Evolutionary conservation across 2,113 vertebrate genomes (phyloP).

Genomic region (Antechinus stuartii): DNA sequence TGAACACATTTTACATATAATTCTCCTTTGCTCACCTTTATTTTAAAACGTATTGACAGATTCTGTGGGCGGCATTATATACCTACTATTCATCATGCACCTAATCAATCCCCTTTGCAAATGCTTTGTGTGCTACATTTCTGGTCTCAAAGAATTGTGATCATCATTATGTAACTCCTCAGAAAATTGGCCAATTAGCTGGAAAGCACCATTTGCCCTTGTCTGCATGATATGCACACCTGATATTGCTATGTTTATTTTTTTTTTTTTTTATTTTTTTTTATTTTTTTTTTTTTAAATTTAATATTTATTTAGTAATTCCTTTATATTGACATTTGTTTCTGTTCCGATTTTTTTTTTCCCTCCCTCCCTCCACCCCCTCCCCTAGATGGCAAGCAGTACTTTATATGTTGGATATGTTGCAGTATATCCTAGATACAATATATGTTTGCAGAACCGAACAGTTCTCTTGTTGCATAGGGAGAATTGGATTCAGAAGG

Average conservation of each 20-base stretch:
- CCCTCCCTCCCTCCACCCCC: too few relatives aligned
- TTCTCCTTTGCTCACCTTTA: background rate
- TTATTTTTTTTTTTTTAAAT: too few relatives aligned
- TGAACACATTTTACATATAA: constrained; percentile 36
- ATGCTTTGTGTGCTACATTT: constrained; percentile 10
- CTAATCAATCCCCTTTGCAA: background rate
- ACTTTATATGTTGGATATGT: too few relatives aligned
- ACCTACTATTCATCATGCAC: constrained; percentile 6
- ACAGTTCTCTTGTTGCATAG: too few relatives aligned
- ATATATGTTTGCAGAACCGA: too few relatives aligned
- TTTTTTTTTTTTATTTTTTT: too few relatives aligned
- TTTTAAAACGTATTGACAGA: constrained; percentile 32
- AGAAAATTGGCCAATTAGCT: constrained; percentile 73
- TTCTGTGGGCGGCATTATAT: constrained; percentile 42
- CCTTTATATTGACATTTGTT: too few relatives aligned
- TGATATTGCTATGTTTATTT: constrained; percentile 64
- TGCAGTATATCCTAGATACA: too few relatives aligned
- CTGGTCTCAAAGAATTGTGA: constrained; percentile 62
- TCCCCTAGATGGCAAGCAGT: too few relatives aligned
- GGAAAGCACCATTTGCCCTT: constrained; percentile 63
- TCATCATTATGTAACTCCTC: constrained; percentile 50
- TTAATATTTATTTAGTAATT: too few relatives aligned
- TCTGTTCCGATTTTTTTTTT: too few relatives aligned
- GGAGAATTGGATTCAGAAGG: too few relatives aligned
- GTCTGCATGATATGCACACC: constrained; percentile 22